Conservation (phyloP, 2,113 vertebrate genomes). For the crab-eating macaque (Macaca fascicularis) region DNA sequence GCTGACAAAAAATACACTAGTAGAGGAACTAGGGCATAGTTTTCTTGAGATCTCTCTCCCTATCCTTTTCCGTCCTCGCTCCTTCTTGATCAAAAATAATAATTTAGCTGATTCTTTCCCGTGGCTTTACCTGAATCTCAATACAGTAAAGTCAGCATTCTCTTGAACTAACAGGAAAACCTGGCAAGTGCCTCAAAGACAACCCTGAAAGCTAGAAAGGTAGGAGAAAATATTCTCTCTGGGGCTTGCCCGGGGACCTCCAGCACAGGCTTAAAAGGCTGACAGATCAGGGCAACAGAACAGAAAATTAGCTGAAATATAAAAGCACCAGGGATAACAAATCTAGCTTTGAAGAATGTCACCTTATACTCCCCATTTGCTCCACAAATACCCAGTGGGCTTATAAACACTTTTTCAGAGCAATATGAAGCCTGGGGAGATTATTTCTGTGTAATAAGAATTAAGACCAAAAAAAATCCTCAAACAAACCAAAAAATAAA, state of each 20-base stretch:
- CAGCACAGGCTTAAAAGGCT: neutral
- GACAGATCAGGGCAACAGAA: neutral
- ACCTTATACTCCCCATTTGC: neutral
- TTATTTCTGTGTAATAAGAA: neutral
- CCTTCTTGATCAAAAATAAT: neutral
- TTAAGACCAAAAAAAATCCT: neutral
- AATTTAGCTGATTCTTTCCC: neutral
- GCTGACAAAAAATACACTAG: neutral
- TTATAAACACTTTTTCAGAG: neutral
- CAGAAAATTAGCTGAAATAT: neutral
- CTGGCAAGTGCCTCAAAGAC: neutral
- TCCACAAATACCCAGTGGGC: neutral
- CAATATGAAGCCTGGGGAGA: neutral
- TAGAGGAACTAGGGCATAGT: neutral
- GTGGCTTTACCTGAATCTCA: neutral
- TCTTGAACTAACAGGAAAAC: neutral
- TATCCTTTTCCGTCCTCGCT: neutral
- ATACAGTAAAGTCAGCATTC: neutral
- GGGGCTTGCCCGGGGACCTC: neutral
- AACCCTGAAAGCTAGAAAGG: neutral
- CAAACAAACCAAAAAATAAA: neutral
- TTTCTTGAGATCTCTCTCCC: neutral
- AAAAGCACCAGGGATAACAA: neutral
- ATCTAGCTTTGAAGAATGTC: neutral
- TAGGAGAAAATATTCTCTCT: neutral